phyloP scores from a whole-genome alignment of 2,888 invertebrate species.

The Nemotelus nigrinus region DNA sequence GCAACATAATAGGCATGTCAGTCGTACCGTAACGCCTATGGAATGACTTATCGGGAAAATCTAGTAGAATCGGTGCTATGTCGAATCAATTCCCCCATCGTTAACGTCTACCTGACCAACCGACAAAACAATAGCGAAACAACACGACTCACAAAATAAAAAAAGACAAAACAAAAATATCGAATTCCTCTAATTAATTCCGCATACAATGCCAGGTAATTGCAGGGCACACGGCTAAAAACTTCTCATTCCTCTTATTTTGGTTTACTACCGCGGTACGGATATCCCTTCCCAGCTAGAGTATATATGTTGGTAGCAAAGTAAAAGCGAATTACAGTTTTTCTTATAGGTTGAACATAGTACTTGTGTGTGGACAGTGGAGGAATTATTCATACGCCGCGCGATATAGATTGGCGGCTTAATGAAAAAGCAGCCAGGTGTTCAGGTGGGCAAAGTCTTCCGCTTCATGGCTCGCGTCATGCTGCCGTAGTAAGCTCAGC shows the following conservation, averaged over 20 bases:
- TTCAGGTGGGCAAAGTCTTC: conserved; percentile 40
- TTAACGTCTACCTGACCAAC: conserved; percentile 5
- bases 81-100: neutral
- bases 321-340: conserved; percentile 18
- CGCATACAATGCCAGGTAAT: conserved; percentile 42
- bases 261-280: conserved; percentile 1
- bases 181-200: conserved; percentile 44
- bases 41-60: too few species aligned
- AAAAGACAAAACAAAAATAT: conserved; percentile 26
- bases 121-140: conserved; percentile 15
- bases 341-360: neutral
- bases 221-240: conserved; percentile 23
- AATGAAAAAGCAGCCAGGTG: conserved; percentile 32
- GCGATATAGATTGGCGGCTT: conserved; percentile 23
- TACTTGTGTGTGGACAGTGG: neutral
- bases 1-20: too few species aligned
- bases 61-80: neutral
- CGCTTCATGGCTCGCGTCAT: conserved; percentile 32
- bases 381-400: neutral
- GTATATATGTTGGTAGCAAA: neutral
- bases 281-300: neutral
- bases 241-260: conserved; percentile 27
- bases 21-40: too few species aligned
- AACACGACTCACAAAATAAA: neutral
- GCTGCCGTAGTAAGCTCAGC: neutral